phyloP scores from a whole-genome alignment of 2,888 invertebrate species.

The Agrochola lychnidis region DNA sequence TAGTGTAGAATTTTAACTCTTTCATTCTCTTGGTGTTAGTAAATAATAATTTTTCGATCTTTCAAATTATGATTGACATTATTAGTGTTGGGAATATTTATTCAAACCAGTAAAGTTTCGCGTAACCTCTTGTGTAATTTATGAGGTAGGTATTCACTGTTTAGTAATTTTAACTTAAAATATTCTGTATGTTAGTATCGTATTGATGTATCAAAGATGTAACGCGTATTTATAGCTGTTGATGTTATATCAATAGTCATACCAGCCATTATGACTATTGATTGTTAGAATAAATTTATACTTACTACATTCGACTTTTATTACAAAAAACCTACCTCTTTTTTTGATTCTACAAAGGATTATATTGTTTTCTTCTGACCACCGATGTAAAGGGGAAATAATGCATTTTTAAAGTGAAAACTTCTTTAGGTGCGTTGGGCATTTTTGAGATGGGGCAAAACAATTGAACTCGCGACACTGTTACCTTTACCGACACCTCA shows the following conservation, averaged over 20 bases:
- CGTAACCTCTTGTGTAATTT: constrained; percentile 31
- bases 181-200: constrained; percentile 53
- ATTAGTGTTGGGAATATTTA: constrained; percentile 18
- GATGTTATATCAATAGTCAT: constrained; percentile 85
- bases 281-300: constrained; percentile 88
- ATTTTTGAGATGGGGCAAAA: too few relatives aligned
- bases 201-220: constrained; percentile 60
- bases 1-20: constrained; percentile 52
- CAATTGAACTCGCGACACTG: too few relatives aligned
- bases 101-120: constrained; percentile 7
- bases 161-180: constrained; percentile 26
- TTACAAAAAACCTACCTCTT: constrained; percentile 44
- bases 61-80: constrained; percentile 8
- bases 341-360: neutral
- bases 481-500: too few relatives aligned
- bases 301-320: constrained; percentile 74
- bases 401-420: neutral
- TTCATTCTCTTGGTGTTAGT: constrained; percentile 52
- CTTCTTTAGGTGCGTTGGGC: too few relatives aligned
- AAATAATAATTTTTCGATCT: constrained; percentile 27
- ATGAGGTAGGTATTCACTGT: constrained; percentile 35
- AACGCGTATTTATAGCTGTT: constrained; percentile 67
- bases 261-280: constrained; percentile 90
- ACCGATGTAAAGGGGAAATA: neutral
- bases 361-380: neutral